Conservation (phyloP, 2,113 vertebrate species). For the Polypterus senegalus region DNA sequence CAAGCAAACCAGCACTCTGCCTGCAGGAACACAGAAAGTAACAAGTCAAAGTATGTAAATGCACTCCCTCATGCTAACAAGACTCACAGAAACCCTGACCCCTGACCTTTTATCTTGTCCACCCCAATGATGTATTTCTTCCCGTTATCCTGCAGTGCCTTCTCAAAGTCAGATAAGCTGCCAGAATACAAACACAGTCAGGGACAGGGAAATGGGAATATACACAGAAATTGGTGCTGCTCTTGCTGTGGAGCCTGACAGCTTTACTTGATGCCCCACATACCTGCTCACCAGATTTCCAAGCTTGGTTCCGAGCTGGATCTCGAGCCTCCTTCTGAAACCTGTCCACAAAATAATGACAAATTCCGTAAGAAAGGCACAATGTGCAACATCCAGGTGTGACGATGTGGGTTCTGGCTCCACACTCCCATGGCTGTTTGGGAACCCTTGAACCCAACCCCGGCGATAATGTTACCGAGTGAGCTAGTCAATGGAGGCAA, state of each 20-base stretch:
- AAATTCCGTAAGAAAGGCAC: no score
- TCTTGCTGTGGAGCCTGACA: no score
- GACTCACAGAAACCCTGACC: not conserved
- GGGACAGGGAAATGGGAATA: not conserved
- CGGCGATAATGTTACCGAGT: no score
- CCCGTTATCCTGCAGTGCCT: conserved; percentile 43
- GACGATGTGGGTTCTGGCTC: no score
- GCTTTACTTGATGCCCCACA: no score
- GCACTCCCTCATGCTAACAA: no score
- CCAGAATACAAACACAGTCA: not conserved
- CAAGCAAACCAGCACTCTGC: conserved; percentile 50
- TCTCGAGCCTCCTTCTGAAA: conserved; percentile 23
- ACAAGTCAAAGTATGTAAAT: not conserved
- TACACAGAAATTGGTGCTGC: no score
- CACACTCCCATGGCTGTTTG: no score
- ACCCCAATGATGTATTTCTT: conserved; percentile 52
- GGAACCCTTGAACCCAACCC: no score
- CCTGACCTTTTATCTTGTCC: conserved; percentile 35
- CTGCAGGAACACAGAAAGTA: conserved; percentile 26
- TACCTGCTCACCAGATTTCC: conserved; percentile 39
- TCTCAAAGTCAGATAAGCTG: conserved; percentile 53
- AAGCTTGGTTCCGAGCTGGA: conserved; percentile 46
- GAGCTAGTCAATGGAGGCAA: no score
- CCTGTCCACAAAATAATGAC: conserved; percentile 24
- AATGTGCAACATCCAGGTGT: no score